Evolutionary conservation across 2,113 vertebrate species (phyloP).

Genomic region (Laticauda laticaudata): DNA sequence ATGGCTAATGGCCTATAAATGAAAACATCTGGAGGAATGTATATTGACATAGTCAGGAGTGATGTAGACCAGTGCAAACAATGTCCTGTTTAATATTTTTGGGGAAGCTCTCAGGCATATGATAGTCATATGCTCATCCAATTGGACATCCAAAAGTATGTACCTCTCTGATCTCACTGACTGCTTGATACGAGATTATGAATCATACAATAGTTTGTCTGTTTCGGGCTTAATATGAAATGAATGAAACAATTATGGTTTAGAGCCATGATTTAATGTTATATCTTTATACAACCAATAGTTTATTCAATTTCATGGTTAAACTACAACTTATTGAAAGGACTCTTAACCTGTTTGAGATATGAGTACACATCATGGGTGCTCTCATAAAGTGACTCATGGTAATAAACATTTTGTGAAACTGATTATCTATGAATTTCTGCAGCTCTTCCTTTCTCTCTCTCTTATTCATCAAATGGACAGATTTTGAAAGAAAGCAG

Average conservation of each 20-base stretch:
- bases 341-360: not conserved
- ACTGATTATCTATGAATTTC: not conserved
- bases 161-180: not conserved
- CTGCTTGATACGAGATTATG: not conserved
- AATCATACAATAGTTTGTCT: not conserved
- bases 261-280: not conserved
- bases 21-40: not conserved
- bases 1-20: not conserved
- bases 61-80: not conserved
- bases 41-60: not conserved
- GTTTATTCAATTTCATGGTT: not conserved
- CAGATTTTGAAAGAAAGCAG: not conserved
- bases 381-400: not conserved
- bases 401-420: not conserved
- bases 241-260: not conserved
- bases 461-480: not conserved
- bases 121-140: not conserved
- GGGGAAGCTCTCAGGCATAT: not conserved
- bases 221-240: not conserved
- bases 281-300: not conserved
- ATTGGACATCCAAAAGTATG: not conserved
- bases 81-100: not conserved
- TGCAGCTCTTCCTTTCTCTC: not conserved
- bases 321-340: not conserved
- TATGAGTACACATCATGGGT: not conserved